These are phyloP conservation scores for Yponomeuta sedellus DNA, from an alignment of 2,888 invertebrate genomes.

Conservation along the genomic window DNA sequence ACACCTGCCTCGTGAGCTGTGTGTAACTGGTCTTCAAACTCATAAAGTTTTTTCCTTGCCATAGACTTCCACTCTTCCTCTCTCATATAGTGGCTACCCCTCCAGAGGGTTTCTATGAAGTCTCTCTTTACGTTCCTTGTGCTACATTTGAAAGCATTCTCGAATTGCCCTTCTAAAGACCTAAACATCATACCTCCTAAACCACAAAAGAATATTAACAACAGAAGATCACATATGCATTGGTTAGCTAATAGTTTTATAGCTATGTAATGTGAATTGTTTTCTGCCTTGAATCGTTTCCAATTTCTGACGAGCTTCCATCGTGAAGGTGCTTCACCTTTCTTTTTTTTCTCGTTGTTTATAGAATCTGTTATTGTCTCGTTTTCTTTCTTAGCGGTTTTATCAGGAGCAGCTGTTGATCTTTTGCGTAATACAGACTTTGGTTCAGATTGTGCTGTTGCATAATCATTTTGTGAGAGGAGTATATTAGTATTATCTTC, in stretches of 20 bases:
- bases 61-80: slow-evolving; percentile 94
- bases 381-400: slow-evolving; percentile 32
- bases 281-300: slow-evolving; percentile 75
- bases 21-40: slow-evolving; percentile 91
- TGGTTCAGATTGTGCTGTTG: slow-evolving; percentile 30
- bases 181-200: slow-evolving; percentile 88
- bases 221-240: slow-evolving; percentile 81
- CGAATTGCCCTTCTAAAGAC: slow-evolving; percentile 89
- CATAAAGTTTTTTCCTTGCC: slow-evolving; percentile 86
- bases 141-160: slow-evolving; percentile 91
- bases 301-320: slow-evolving; percentile 70
- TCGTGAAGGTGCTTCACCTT: slow-evolving; percentile 41
- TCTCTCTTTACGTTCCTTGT: slow-evolving; percentile 91
- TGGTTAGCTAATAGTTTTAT: slow-evolving; percentile 77
- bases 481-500: slow-evolving; percentile 41
- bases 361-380: slow-evolving; percentile 29
- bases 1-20: slow-evolving; percentile 90
- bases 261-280: slow-evolving; percentile 71
- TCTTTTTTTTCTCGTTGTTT: slow-evolving; percentile 39
- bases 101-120: slow-evolving; percentile 90
- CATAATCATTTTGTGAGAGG: slow-evolving; percentile 38
- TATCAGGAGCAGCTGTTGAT: slow-evolving; percentile 33
- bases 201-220: slow-evolving; percentile 84
- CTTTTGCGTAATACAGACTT: slow-evolving; percentile 51
- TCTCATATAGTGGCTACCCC: slow-evolving; percentile 85